A percentile compares a stretch with the other conserved stretches of the same genome.
phyloP scores from a whole-genome alignment of 2,797 vertebrate species.

The Catostomus latipinnis region DNA sequence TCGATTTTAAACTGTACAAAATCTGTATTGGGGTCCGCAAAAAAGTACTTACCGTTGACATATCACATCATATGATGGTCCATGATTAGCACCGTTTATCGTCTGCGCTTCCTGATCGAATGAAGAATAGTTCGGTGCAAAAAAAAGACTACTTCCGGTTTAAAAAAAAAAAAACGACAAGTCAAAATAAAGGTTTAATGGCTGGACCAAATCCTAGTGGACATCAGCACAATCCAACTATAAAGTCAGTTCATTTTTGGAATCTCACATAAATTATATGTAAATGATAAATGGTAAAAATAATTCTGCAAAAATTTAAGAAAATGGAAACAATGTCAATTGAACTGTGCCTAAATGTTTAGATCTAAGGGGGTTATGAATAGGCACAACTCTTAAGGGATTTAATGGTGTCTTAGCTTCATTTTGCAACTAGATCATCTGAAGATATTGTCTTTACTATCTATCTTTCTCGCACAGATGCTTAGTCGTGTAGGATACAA shows the following conservation, averaged over 20 bases:
- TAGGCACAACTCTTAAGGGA: background rate
- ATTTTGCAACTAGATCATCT: background rate
- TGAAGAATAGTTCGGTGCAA: conserved; percentile 5
- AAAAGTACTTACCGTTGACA: conserved; percentile 62
- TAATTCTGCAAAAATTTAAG: too few species aligned
- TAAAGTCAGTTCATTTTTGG: too few species aligned
- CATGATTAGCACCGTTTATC: conserved; percentile 43
- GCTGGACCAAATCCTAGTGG: background rate
- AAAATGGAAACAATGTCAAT: too few species aligned
- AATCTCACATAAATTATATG: too few species aligned
- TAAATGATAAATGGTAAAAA: too few species aligned
- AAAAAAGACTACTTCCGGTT: conserved; percentile 43
- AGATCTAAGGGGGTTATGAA: background rate
- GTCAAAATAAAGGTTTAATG: conserved; percentile 16
- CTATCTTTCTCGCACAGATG: conserved; percentile 37
- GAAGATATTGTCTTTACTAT: background rate
- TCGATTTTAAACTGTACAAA: background rate
- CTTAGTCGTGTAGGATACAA: background rate
- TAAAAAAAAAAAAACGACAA: background rate
- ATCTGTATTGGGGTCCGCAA: background rate
- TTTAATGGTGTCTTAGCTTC: background rate
- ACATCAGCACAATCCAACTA: background rate
- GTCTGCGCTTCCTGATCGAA: conserved; percentile 54
- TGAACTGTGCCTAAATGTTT: too few species aligned
- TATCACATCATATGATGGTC: conserved; percentile 59